Conservation (phyloP, 2,113 vertebrate genomes). For the Seriola aureovittata region DNA sequence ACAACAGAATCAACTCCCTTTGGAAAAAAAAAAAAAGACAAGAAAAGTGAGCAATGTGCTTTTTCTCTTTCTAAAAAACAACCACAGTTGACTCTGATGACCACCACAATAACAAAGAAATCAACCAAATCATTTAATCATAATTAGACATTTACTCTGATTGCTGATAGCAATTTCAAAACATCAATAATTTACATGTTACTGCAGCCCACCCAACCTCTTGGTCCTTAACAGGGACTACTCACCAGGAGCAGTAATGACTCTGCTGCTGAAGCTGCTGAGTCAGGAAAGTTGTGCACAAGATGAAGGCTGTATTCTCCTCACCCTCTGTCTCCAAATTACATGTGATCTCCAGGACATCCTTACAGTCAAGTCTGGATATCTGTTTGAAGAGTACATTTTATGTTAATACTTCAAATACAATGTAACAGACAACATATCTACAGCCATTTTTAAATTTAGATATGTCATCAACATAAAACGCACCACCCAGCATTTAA, state of each 20-base stretch:
- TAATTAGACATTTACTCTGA: neutral
- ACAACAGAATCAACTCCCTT: constrained; percentile 96
- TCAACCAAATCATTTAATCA: neutral
- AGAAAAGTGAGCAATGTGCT: neutral
- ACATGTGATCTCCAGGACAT: constrained; percentile 95
- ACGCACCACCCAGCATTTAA: neutral
- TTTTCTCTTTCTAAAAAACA: neutral
- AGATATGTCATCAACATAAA: neutral
- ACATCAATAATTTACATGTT: neutral
- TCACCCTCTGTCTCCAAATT: constrained; percentile 97
- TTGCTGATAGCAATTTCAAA: neutral
- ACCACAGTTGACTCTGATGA: neutral
- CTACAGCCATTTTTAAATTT: neutral
- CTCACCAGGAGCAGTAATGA: constrained; percentile 95
- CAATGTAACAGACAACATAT: neutral
- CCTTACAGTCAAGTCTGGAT: constrained; percentile 95
- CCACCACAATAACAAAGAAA: neutral
- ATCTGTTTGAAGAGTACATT: constrained; percentile 84
- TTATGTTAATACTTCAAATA: constrained; percentile 1
- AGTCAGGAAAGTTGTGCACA: constrained; percentile 97
- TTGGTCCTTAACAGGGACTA: neutral
- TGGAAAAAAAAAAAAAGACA: constrained; percentile 12
- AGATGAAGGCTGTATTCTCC: constrained; percentile 94
- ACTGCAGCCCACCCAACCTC: too few species aligned
- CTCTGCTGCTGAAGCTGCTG: constrained; percentile 96